phyloP scores from a whole-genome alignment of 2,113 vertebrate species.

The Rhodinocichla rosea region DNA sequence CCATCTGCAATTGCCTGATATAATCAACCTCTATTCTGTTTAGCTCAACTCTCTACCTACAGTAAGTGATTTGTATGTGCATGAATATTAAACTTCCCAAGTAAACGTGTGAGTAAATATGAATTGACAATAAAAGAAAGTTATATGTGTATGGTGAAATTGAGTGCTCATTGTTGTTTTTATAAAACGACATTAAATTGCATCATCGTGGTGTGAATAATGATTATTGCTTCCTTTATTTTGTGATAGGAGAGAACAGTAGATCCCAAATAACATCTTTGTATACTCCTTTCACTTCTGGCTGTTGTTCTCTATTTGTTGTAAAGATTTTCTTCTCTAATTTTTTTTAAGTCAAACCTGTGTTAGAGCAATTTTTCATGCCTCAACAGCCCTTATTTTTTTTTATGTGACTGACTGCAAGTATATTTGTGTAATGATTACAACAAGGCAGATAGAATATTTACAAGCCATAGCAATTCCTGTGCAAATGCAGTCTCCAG shows the following conservation, averaged over 20 bases:
- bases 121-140: constrained; percentile 16
- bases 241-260: neutral
- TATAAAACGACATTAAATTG: neutral
- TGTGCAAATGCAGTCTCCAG: constrained; percentile 52
- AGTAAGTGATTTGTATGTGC: neutral
- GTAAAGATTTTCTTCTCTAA: neutral
- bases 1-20: constrained; percentile 7
- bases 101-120: constrained; percentile 15
- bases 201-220: neutral
- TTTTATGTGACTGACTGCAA: constrained; percentile 11
- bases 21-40: constrained; percentile 8
- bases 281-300: neutral
- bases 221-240: neutral
- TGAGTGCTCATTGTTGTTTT: neutral
- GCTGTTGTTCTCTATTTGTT: neutral
- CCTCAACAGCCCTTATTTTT: constrained; percentile 7
- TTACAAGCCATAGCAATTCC: constrained; percentile 63
- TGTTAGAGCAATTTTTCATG: neutral
- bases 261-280: neutral
- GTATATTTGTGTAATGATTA: constrained; percentile 62
- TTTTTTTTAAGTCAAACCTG: neutral
- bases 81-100: constrained; percentile 34
- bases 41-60: neutral
- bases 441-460: constrained; percentile 65
- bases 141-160: neutral